Evolutionary conservation across 2,113 vertebrate genomes (phyloP).

Genomic region (Oncorhynchus nerka): DNA sequence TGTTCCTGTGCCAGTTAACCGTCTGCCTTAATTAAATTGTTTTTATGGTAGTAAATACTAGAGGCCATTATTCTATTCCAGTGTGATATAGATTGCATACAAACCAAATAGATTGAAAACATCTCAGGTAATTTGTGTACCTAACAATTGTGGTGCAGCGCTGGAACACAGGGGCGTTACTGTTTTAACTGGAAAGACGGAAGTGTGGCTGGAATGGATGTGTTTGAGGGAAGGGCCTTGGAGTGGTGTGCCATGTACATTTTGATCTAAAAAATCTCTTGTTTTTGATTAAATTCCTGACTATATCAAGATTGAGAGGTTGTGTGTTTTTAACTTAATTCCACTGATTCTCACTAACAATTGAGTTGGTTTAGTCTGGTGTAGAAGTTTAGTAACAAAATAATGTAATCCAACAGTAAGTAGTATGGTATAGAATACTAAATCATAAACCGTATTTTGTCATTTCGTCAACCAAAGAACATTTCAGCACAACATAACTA

Average conservation of each 20-base stretch:
- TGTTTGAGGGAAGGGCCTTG: neutral
- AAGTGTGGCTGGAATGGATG: neutral
- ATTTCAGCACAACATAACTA: neutral
- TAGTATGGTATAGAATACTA: neutral
- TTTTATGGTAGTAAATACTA: conserved; percentile 31
- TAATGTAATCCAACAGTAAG: neutral
- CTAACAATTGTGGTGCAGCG: conserved; percentile 14
- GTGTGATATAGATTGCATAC: conserved; percentile 49
- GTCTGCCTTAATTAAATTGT: conserved; percentile 53
- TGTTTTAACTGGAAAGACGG: conserved; percentile 35
- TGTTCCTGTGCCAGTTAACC: conserved; percentile 27
- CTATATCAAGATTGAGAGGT: neutral
- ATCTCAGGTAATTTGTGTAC: conserved; percentile 68
- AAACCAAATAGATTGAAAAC: conserved; percentile 30
- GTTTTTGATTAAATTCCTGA: conserved; percentile 53
- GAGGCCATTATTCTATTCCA: conserved; percentile 26
- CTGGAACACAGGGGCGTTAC: conserved; percentile 21
- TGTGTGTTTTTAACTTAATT: neutral
- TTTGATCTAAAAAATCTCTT: conserved; percentile 40
- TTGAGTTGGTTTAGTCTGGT: neutral
- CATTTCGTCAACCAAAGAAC: neutral
- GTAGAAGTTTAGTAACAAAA: neutral
- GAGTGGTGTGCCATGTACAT: conserved; percentile 36
- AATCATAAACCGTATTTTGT: neutral
- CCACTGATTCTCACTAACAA: too few relatives aligned